Evolutionary conservation across 2,888 invertebrate genomes (phyloP), one percentile per base, ranked within the genome.

Genomic region (Flabesymbios commensalis): DNA sequence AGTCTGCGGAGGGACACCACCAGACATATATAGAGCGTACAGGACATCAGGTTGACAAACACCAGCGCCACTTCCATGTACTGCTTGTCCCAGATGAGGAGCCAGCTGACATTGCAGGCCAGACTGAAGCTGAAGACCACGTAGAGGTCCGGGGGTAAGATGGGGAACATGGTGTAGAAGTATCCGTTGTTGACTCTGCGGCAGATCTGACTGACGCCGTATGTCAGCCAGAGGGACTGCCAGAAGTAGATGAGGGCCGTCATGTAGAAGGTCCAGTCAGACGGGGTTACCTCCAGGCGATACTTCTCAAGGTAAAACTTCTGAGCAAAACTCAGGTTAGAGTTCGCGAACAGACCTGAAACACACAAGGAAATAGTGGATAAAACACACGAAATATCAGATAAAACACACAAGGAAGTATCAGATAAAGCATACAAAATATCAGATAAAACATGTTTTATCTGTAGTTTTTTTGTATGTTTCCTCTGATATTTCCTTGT

Each of bases 201-300:
- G 60, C 74, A 77, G 5, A 75, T 68, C 5, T 70, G 63, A 19
- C 69, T 64, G 29, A 77, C 48, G 39, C 74, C 72, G 60, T 76
- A 78, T n/a, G 74, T 22, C 19, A 76, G 63, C 76, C 76, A 78
- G 1, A 75, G 53, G 1, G 65, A 59, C 61, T 79, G 77, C 74
- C 76, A 78, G 4, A 72, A 49, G 67, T 77, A 78, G 62, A 79
- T 79, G 28, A 63, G 31, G 0, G 72, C 74, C 69, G 76, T 71
- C 33, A 75, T 73, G 51, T 72, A 72, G 67, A 79, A 78, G 1
- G 75, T 75, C 78, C 78, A 78, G 24, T 75, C 74, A 1, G 77
- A 74, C 1, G 79, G 79, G 3, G 77, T 76, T 29, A 78, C 74
- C 10, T 72, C 71, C 19, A 77, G 65, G 32, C 64, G 56, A 53